Evolutionary conservation across 2,113 vertebrate species (phyloP), one percentile per base, ranked within the genome.

Genomic region (Odobenus rosmarus): DNA sequence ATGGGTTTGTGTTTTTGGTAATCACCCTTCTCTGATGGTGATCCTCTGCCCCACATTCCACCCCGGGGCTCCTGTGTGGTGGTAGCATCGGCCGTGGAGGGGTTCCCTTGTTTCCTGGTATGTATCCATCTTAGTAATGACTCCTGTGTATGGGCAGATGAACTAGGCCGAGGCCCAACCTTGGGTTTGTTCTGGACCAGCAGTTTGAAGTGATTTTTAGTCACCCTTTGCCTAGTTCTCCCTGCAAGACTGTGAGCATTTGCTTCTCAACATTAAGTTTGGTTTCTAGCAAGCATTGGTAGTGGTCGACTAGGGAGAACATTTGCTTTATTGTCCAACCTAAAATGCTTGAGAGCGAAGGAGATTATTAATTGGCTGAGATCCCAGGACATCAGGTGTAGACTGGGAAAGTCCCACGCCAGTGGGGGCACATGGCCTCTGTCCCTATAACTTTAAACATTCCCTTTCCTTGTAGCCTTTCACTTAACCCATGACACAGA

Each of bases 21-120:
- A 53, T 61, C 24, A 3, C 9, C 33, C 51, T 33, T 1, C 15
- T 6, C 31, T 13, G 9, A 19, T 9, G 4, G 9, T 33, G 51
- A 21, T 11, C 0, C 5, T 71, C 33, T 14, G 21, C 39, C 64
- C 51, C 42, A 1, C 13, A 9, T 51, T 39, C 85, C 12, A 0
- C 16, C 14, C n/a, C 0, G 0, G 42, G 59, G 61, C 23, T 57
- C 42, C 46, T 21, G 18, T 0, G 9, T 15, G 18, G 31, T 21
- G 64, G 57, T 9, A 19, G 23, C 1, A 4, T 26, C 5, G 33
- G 7, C 1, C 9, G 28, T 33, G 28, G 26, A 2, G 28, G 61
- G 13, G 2, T 13, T 18, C n/a, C 15, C 16, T 12, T 21, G 1
- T 64, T 42, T 31, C 4, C 59, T 42, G 4, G 55, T 31, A 1